Evolutionary conservation across 1,140 invertebrate species (phyloP), one percentile per base, ranked within the genome.

Genomic region (Andricus grossulariae): DNA sequence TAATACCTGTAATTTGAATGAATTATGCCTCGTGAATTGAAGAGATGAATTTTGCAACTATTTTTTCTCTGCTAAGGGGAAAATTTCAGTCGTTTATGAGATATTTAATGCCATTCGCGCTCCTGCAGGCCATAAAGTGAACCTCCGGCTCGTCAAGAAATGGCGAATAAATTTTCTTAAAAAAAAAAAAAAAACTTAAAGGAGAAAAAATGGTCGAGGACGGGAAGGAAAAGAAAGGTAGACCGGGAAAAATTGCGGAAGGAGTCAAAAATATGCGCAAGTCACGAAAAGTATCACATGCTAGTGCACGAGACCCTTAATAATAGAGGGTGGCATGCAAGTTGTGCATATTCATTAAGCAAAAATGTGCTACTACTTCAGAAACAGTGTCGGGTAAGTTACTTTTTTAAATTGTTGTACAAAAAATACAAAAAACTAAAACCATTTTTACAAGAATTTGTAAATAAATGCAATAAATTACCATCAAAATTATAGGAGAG

Each of bases 51-150:
- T 57, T 12, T 57, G 2, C 52, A 54, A 18, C 32, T 66, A 3
- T 12, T 32, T 66, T 15, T 32, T 15, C 32, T 66, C 5, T 21
- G 4, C 55, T 66, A 16, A 25, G 16, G 21, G 5, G 25, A 16
- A 66, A 32, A 66, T 66, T 66, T 66, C 32, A 66, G 57, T 66
- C 57, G 21, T 66, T 66, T 66, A 32, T 66, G 57, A 32, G 57
- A 32, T 32, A 66, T 66, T 66, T 66, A 66, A 66, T 66, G 21
- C 12, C 11, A 66, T 66, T 32, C 57, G 57, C 25, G 57, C 57
- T 66, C 25, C 6, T 25, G 57, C 7, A 66, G 13, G 25, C 21
- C 21, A 15, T 25, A 66, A 32, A 60, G 15, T 32, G 15, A 32
- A 66, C 25, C 25, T 66, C 32, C 13, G 0, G 15, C 57, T 16